Base-by-base conservation (phyloP, 1,140 invertebrate species). In the Lycorma delicatula region DNA sequence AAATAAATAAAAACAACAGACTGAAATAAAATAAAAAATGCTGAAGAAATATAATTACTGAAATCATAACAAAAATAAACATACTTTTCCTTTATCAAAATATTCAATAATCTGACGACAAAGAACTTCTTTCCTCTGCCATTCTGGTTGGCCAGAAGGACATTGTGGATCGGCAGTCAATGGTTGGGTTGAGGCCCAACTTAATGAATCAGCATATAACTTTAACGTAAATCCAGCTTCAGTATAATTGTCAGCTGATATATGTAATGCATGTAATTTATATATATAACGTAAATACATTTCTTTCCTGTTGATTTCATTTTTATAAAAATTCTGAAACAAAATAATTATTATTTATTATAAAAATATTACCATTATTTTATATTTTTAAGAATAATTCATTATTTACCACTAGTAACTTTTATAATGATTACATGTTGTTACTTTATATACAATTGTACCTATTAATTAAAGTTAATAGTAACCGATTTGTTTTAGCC, bases 261-360 rank as follows among this genome's bases (percentile, higher is more conserved):
- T 74, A 71, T 98, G 95, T 11, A 98, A 77, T 68, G 95, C 91
- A 70, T 95, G 93, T 13, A 98, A 75, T 71, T 97, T 97, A 74
- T 98, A 95, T 49, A 98, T 91, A 70, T 98, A 98, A 44, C 93
- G 82, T 25, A 98, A 75, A 72, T 97, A 98, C 87, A 98, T 94
- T 72, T 97, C 93, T 65, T 93, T 90, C 26, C 94, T 81, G 66
- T 94, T 91, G 58, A 97, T 95, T 72, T 91, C 93, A 69, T 93
- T 91, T 71, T 96, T 93, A 75, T 97, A 98, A 70, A 97, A 98
- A 68, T 97, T 94, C 87, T 93, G 76, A 34, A 81, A 77, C 70
- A 69, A 18, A n/a, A 69, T 66, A 31, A 67, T 49, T 56, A 58
- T 38, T 41, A 20, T 47, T 47, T 25, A 38, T 51, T 58, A 44